Percentiles rank a stretch among this genome's conserved stretches.
Conservation (phyloP, 2,888 invertebrate genomes). For the Acanthopleura granulata region DNA sequence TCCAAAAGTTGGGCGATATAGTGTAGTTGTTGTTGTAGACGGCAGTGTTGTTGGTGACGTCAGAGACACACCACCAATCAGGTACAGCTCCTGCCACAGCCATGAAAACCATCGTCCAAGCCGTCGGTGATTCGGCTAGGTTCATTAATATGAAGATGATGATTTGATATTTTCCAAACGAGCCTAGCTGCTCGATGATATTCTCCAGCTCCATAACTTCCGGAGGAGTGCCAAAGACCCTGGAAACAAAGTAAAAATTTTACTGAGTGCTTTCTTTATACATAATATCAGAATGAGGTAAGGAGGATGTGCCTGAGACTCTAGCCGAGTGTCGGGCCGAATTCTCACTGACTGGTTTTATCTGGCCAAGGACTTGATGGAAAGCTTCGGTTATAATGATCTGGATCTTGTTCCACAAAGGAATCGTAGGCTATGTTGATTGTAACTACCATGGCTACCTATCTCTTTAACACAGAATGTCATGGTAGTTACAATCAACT, state of each 20-base stretch:
- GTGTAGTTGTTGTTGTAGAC: not conserved
- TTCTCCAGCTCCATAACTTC: slow-evolving; percentile 28
- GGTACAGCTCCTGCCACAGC: slow-evolving; percentile 37
- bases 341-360: no score
- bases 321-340: no score
- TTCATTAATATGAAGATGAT: slow-evolving; percentile 22
- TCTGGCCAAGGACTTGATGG: no score
- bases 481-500: no score
- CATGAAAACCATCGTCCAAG: slow-evolving; percentile 35
- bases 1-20: not conserved
- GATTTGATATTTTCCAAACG: slow-evolving; percentile 36
- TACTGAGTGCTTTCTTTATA: no score
- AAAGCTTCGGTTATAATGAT: no score
- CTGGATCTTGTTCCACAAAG: no score
- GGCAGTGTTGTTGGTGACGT: slow-evolving; percentile 24
- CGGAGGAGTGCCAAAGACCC: not conserved
- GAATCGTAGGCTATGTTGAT: no score
- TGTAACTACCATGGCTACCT: no score
- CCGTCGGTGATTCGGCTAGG: slow-evolving; percentile 25
- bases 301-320: no score
- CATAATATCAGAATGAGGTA: no score
- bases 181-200: slow-evolving; percentile 32
- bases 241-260: not conserved
- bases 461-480: no score
- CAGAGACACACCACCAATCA: slow-evolving; percentile 34